phyloP scores from a whole-genome alignment of 2,888 invertebrate species.

The Drosophila imparisetae region DNA sequence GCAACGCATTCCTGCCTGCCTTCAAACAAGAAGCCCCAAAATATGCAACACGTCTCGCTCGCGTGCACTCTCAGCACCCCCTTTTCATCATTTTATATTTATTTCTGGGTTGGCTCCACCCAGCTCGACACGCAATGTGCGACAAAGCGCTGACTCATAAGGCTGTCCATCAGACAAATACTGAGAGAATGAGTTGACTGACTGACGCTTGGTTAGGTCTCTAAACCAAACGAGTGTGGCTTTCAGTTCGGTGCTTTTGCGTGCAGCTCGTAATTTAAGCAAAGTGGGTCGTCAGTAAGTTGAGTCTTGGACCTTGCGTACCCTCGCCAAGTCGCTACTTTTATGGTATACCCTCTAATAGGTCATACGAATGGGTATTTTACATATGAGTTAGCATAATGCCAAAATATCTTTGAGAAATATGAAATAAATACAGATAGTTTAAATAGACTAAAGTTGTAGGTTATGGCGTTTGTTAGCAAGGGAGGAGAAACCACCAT shows the following conservation, averaged over 20 bases:
- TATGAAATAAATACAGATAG: neutral
- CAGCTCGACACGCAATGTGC: constrained; percentile 65
- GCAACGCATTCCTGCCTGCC: constrained; percentile 57
- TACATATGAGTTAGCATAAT: neutral
- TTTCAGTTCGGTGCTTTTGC: constrained; percentile 71
- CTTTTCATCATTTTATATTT: constrained; percentile 12
- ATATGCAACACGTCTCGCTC: constrained; percentile 55
- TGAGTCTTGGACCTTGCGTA: constrained; percentile 49
- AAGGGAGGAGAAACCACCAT: neutral
- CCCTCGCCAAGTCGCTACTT: constrained; percentile 35
- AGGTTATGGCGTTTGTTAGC: neutral
- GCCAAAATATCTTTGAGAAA: neutral
- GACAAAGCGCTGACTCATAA: constrained; percentile 67
- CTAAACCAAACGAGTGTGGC: constrained; percentile 32
- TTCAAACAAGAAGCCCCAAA: constrained; percentile 55
- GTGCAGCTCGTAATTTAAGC: constrained; percentile 81
- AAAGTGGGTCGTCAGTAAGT: constrained; percentile 77
- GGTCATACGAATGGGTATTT: neutral
- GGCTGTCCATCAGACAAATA: constrained; percentile 49
- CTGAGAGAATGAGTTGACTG: constrained; percentile 39
- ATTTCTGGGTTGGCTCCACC: constrained; percentile 30
- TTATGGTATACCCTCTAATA: constrained; percentile 26
- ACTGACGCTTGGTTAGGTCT: constrained; percentile 45
- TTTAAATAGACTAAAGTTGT: too few species aligned
- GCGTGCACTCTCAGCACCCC: constrained; percentile 4